A percentile compares a stretch with the other conserved stretches of the same genome.
phyloP scores from a whole-genome alignment of 2,888 invertebrate species.

The Megamerina dolium region DNA sequence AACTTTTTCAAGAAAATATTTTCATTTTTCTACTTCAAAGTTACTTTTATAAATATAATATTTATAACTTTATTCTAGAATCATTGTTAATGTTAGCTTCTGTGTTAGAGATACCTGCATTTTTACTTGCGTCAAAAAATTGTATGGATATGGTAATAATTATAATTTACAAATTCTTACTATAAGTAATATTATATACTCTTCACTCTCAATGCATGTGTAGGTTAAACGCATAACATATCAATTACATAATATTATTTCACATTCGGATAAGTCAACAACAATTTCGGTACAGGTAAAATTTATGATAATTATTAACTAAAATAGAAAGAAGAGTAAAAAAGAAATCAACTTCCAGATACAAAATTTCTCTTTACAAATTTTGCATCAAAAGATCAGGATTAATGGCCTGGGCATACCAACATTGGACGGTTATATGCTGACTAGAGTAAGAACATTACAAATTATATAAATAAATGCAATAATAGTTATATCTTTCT shows the following conservation, averaged over 20 bases:
- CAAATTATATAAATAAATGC: not conserved
- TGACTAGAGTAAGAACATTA: slow-evolving; percentile 31
- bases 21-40: too few relatives aligned
- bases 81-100: too few relatives aligned
- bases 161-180: not conserved
- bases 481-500: not conserved
- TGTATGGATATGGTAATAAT: slow-evolving; percentile 33
- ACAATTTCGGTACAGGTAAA: slow-evolving; percentile 33
- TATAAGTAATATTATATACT: not conserved
- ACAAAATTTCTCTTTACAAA: slow-evolving; percentile 44
- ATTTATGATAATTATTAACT: too few relatives aligned
- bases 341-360: slow-evolving; percentile 34
- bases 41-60: too few relatives aligned
- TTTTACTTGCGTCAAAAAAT: slow-evolving; percentile 30
- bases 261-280: slow-evolving; percentile 18
- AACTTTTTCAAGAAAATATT: too few relatives aligned
- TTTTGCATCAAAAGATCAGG: slow-evolving; percentile 37
- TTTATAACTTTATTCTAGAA: too few relatives aligned
- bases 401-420: slow-evolving; percentile 40
- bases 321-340: too few relatives aligned
- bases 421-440: slow-evolving; percentile 35
- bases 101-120: slow-evolving; percentile 33
- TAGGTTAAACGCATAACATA: slow-evolving; percentile 28
- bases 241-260: slow-evolving; percentile 32
- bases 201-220: slow-evolving; percentile 5